Percentiles rank a stretch among this genome's conserved stretches.
Conservation (phyloP, 2,113 vertebrate species). For the Limnothrissa miodon region DNA sequence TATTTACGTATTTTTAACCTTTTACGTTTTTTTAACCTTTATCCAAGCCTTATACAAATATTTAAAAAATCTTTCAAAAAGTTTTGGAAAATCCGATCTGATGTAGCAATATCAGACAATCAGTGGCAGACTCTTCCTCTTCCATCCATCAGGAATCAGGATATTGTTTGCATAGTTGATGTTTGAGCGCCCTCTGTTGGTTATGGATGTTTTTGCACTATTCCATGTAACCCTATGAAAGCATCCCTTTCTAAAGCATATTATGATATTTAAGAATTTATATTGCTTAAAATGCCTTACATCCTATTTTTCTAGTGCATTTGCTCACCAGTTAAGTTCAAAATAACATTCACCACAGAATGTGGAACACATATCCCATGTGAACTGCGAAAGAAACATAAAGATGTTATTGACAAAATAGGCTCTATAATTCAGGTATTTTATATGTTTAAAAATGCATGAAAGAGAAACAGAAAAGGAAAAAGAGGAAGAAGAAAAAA, state of each 20-base stretch:
- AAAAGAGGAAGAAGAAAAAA: background rate
- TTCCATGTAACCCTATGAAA: background rate
- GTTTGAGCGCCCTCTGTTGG: background rate
- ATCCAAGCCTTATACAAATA: background rate
- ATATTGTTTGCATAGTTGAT: background rate
- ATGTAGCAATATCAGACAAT: too few relatives aligned
- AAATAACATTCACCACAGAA: background rate
- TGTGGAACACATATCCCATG: background rate
- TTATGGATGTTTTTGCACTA: background rate
- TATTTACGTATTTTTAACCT: too few relatives aligned
- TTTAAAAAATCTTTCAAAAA: too few relatives aligned
- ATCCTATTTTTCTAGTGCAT: background rate
- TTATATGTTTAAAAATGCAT: constrained; percentile 51
- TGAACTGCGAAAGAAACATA: background rate
- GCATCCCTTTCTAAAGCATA: background rate
- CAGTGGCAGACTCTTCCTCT: background rate
- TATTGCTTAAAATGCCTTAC: background rate
- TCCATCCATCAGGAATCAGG: background rate
- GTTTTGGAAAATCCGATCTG: too few relatives aligned
- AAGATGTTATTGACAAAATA: constrained; percentile 24
- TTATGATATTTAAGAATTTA: constrained; percentile 11
- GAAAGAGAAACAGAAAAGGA: background rate
- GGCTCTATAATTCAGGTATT: constrained; percentile 33
- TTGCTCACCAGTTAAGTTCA: background rate
- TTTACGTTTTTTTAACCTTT: too few relatives aligned